A percentile compares a stretch with the other conserved stretches of the same genome.
phyloP scores from a whole-genome alignment of 1,140 invertebrate genomes.

The Drosophila kepulauana region DNA sequence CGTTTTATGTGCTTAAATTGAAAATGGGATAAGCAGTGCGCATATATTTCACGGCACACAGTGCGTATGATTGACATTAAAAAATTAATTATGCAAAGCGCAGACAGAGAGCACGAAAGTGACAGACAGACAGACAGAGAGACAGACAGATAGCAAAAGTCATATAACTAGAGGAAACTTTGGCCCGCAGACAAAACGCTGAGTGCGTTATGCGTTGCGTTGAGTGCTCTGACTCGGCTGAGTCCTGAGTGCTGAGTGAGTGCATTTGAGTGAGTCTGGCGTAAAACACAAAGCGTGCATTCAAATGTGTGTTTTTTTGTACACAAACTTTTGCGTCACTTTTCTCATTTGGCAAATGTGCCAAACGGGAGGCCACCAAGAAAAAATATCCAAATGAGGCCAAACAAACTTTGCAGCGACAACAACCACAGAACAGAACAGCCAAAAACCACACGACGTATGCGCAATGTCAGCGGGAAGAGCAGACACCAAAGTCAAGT shows the following conservation, averaged over 20 bases:
- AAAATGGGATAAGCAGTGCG: slow-evolving; percentile 64
- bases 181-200: slow-evolving; percentile 12
- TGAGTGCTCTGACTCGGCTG: slow-evolving; percentile 22
- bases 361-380: background rate
- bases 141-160: slow-evolving; percentile 42
- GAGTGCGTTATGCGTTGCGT: slow-evolving; percentile 32
- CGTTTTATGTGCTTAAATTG: slow-evolving; percentile 37
- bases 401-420: slow-evolving; percentile 39
- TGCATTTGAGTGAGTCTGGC: slow-evolving; percentile 31
- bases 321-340: slow-evolving; percentile 30
- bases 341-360: slow-evolving; percentile 42
- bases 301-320: slow-evolving; percentile 23
- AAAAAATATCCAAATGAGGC: slow-evolving; percentile 7
- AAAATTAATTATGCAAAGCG: slow-evolving; percentile 77
- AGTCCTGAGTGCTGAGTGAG: slow-evolving; percentile 30
- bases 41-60: slow-evolving; percentile 76
- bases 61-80: slow-evolving; percentile 82
- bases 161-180: slow-evolving; percentile 43
- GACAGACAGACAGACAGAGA: background rate
- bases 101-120: slow-evolving; percentile 28
- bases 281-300: slow-evolving; percentile 16
- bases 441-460: slow-evolving; percentile 48
- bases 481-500: slow-evolving; percentile 58
- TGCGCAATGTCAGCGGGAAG: slow-evolving; percentile 52
- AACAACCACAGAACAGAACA: too few relatives aligned